Percentiles rank a stretch among this genome's conserved stretches.
phyloP scores from a whole-genome alignment of 2,888 invertebrate species.

The Chymomyza fuscimana region DNA sequence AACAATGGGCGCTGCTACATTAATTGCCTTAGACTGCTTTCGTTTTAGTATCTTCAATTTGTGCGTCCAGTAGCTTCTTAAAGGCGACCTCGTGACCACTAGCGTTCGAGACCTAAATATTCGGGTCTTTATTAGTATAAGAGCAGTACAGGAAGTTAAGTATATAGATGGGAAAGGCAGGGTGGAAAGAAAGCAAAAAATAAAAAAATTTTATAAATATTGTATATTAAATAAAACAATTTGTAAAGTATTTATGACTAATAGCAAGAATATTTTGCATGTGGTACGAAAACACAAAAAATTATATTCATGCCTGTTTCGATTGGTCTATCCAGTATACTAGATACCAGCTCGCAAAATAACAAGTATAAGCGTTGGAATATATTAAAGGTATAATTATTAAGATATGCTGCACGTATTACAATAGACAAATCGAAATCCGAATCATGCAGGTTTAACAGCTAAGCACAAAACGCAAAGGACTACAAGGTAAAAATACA shows the following conservation, averaged over 20 bases:
- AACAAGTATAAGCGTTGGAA: no score
- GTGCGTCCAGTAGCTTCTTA: background rate
- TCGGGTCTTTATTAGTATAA: conserved; percentile 16
- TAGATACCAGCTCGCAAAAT: no score
- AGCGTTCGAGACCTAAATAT: conserved; percentile 27
- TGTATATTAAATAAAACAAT: background rate
- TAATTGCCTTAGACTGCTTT: background rate
- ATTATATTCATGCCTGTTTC: no score
- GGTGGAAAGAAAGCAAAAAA: background rate
- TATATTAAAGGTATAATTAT: no score
- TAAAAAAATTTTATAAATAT: background rate
- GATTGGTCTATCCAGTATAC: no score
- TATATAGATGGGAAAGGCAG: background rate
- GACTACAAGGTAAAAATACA: no score
- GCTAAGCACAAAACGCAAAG: no score
- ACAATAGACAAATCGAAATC: no score
- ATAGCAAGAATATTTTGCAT: background rate
- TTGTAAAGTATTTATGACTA: background rate
- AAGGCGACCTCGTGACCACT: conserved; percentile 5
- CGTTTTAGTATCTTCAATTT: background rate
- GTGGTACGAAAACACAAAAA: no score
- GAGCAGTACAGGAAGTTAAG: background rate
- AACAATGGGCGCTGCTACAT: no score
- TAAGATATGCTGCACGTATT: no score
- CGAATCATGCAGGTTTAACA: no score